These are phyloP conservation scores for Camarhynchus parvulus DNA, from an alignment of 2,113 vertebrate genomes.

Conservation along the genomic window DNA sequence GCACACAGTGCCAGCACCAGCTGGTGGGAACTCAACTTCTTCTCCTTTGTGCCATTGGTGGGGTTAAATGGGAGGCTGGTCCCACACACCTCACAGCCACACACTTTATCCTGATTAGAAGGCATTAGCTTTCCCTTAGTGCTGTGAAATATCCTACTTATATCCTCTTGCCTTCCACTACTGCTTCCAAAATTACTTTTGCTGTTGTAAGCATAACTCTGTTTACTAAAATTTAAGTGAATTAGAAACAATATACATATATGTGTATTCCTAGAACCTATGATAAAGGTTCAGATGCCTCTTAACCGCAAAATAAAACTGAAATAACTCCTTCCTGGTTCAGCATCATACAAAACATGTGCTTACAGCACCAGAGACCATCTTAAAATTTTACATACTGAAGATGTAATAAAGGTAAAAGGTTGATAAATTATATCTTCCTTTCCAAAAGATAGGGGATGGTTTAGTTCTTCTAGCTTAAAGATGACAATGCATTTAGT, in stretches of 20 bases:
- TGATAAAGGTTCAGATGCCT: not conserved
- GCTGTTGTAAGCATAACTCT: not conserved
- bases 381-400: not conserved
- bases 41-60: not conserved
- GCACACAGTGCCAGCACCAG: not conserved
- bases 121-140: not conserved
- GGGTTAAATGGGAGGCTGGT: not conserved
- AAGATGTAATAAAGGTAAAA: not conserved
- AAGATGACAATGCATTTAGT: not conserved
- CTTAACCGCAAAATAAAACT: not conserved
- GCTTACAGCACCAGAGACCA: not conserved
- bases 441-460: not conserved
- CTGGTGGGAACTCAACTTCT: not conserved
- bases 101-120: not conserved
- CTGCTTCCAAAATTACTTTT: not conserved
- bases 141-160: not conserved
- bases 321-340: not conserved
- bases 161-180: not conserved
- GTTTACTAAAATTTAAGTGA: not conserved
- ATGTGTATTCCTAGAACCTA: not conserved
- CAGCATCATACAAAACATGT: not conserved
- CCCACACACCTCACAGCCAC: accelerated
- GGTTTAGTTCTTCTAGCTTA: not conserved
- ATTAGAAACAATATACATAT: not conserved
- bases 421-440: not conserved